A percentile compares a stretch with the other conserved stretches of the same genome.
Conservation (phyloP, 1,140 invertebrate species). For the Galleria mellonella region DNA sequence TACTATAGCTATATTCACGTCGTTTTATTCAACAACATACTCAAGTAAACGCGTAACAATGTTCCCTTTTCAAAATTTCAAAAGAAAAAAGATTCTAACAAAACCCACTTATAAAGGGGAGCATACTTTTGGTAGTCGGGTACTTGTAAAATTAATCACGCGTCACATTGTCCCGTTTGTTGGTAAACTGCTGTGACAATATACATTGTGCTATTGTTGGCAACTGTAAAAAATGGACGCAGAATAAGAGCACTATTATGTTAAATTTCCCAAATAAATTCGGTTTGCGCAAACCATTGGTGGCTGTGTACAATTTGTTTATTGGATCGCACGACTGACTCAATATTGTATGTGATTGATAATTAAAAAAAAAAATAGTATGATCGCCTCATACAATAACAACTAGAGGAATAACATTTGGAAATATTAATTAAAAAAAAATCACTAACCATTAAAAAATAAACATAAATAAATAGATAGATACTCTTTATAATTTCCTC, state of each 20-base stretch:
- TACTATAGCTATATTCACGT: too few relatives aligned
- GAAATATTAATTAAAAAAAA: too few relatives aligned
- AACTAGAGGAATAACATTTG: too few relatives aligned
- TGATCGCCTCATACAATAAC: too few relatives aligned
- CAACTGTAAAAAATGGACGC: constrained; percentile 20
- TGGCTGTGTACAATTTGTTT: constrained; percentile 23
- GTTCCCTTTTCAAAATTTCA: background rate
- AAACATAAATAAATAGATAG: too few relatives aligned
- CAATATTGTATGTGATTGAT: too few relatives aligned
- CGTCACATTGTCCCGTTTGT: constrained; percentile 35
- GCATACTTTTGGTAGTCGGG: constrained; percentile 16
- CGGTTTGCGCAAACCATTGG: constrained; percentile 19
- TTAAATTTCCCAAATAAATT: constrained; percentile 31
- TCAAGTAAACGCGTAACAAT: too few relatives aligned
- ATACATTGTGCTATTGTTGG: constrained; percentile 34
- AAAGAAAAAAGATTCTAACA: background rate
- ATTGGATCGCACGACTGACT: too few relatives aligned
- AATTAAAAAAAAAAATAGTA: too few relatives aligned
- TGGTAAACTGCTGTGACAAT: constrained; percentile 51
- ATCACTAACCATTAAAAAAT: too few relatives aligned
- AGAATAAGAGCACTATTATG: constrained; percentile 5
- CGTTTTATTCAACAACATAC: too few relatives aligned
- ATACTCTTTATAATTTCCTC: too few relatives aligned
- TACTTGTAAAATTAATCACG: constrained; percentile 52
- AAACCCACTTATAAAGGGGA: constrained; percentile 23